These are phyloP conservation scores for Procavia capensis DNA, from an alignment of 2,113 vertebrate species.

Conservation along the genomic window DNA sequence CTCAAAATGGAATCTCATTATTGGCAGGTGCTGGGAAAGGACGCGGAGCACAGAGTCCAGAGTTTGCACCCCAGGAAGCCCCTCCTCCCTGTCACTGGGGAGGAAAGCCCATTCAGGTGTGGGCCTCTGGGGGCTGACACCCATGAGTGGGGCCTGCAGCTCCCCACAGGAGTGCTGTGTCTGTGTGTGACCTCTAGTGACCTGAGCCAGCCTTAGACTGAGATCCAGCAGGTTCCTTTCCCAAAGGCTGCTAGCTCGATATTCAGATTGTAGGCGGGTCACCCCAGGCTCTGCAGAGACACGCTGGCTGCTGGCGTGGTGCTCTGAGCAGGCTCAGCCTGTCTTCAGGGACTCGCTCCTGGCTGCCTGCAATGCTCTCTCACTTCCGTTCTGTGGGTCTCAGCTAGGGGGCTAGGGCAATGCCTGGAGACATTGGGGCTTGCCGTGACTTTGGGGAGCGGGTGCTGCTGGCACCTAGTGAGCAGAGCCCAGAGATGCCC, in stretches of 20 bases:
- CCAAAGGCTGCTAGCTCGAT: rapidly evolving
- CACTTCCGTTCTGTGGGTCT: not conserved
- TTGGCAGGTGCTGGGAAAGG: not conserved
- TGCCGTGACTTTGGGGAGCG: too few species aligned
- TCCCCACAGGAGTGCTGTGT: rapidly evolving
- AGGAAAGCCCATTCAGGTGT: too few species aligned
- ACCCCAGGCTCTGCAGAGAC: not conserved
- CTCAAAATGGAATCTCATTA: not conserved
- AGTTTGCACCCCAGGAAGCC: rapidly evolving
- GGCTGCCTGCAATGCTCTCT: not conserved
- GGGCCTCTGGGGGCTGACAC: not conserved
- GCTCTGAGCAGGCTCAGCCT: too few species aligned
- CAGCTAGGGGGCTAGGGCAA: not conserved
- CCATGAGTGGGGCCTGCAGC: rapidly evolving
- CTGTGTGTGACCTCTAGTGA: not conserved
- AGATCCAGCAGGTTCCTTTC: not conserved
- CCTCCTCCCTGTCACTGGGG: not conserved
- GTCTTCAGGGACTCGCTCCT: rapidly evolving
- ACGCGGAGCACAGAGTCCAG: rapidly evolving
- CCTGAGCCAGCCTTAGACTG: not conserved
- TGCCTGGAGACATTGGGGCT: too few species aligned
- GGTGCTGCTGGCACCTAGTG: too few species aligned
- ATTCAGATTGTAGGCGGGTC: rapidly evolving
- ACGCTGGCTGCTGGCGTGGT: rapidly evolving
- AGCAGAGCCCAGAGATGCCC: too few species aligned